Conservation (phyloP, 2,888 invertebrate species). For the Mythimna albipuncta region DNA sequence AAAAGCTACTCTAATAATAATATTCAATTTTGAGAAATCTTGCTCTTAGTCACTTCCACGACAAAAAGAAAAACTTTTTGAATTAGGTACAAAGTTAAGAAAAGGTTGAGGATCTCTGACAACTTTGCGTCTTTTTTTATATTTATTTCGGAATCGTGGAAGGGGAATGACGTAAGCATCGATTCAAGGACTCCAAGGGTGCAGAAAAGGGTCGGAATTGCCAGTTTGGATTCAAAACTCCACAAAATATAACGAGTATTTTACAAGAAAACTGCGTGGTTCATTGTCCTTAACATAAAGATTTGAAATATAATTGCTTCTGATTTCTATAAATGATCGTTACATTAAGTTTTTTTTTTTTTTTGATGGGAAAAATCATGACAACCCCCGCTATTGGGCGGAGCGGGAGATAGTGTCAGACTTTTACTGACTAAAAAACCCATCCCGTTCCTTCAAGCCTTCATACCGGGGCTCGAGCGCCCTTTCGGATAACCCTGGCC, state of each 20-base stretch:
- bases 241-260: background rate
- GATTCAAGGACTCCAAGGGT: slow-evolving; percentile 59
- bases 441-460: too few species aligned
- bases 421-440: too few species aligned
- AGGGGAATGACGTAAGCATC: slow-evolving; percentile 65
- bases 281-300: background rate
- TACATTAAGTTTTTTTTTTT: too few species aligned
- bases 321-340: too few species aligned
- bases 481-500: too few species aligned
- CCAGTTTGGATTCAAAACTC: slow-evolving; percentile 19
- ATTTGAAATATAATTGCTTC: too few species aligned
- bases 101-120: slow-evolving; percentile 49
- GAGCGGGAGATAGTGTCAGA: too few species aligned
- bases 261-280: background rate
- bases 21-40: too few species aligned
- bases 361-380: too few species aligned
- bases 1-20: too few species aligned
- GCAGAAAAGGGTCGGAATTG: slow-evolving; percentile 34
- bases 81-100: slow-evolving; percentile 14
- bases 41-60: background rate
- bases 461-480: too few species aligned
- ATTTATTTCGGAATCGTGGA: slow-evolving; percentile 51
- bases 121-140: slow-evolving; percentile 30
- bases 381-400: too few species aligned
- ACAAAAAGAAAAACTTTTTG: background rate